Conservation (phyloP, 2,113 vertebrate species). For the Perca flavescens region DNA sequence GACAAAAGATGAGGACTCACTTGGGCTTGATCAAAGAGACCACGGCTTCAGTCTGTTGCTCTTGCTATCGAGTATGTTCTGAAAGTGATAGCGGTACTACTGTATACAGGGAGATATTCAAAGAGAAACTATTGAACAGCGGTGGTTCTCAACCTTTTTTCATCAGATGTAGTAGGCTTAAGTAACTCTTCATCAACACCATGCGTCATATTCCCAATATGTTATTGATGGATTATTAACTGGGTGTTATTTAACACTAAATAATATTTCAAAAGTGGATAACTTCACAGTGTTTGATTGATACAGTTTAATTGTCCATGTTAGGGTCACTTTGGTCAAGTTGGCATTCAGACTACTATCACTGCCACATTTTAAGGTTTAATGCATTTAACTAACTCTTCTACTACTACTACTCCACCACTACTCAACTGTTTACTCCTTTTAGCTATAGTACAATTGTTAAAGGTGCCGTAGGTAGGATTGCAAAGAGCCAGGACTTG, state of each 20-base stretch:
- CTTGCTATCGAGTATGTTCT: constrained; percentile 7
- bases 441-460: not conserved
- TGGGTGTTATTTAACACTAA: not conserved
- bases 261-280: not conserved
- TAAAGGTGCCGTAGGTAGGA: too few species aligned
- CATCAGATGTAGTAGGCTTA: not conserved
- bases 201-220: not conserved
- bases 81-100: constrained; percentile 10
- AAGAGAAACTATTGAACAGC: not conserved
- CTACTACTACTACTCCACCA: not conserved
- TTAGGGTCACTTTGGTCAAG: not conserved
- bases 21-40: constrained; percentile 61
- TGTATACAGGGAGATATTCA: not conserved
- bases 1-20: constrained; percentile 82
- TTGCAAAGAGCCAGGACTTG: too few species aligned
- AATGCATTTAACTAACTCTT: not conserved
- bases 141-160: not conserved
- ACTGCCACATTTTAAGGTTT: not conserved
- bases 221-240: not conserved
- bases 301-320: too few species aligned
- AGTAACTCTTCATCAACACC: not conserved
- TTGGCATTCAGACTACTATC: not conserved
- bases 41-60: constrained; percentile 45
- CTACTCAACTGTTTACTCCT: not conserved
- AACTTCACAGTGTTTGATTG: not conserved